These are phyloP conservation scores for Eupithecia dodoneata DNA, from an alignment of 2,888 invertebrate genomes.

Conservation along the genomic window DNA sequence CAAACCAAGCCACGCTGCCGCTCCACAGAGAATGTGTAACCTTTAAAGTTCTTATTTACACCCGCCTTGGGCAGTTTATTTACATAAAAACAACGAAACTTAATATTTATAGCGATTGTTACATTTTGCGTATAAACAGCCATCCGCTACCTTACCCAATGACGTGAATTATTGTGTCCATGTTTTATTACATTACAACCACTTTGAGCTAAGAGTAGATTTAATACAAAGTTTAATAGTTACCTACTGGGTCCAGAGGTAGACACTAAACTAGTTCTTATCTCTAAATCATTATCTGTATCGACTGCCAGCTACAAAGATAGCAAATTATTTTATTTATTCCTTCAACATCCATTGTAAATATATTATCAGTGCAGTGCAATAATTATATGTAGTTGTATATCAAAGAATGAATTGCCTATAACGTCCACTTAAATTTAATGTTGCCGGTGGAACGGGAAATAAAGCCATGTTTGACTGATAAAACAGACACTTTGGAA, in stretches of 20 bases:
- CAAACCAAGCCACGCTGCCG: conserved; percentile 45
- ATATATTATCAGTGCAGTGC: conserved; percentile 44
- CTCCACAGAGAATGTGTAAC: conserved; percentile 66
- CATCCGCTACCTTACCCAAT: conserved; percentile 25
- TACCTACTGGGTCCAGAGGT: not conserved
- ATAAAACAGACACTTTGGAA: conserved; percentile 34
- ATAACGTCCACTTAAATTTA: conserved; percentile 49
- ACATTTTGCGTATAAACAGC: conserved; percentile 32
- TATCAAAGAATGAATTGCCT: conserved; percentile 44
- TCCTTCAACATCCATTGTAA: conserved; percentile 43
- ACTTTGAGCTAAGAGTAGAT: conserved; percentile 1
- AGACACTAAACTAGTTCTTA: conserved; percentile 10
- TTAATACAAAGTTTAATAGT: conserved; percentile 3
- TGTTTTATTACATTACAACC: conserved; percentile 12
- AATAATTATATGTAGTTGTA: conserved; percentile 46
- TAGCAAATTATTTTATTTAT: conserved; percentile 31
- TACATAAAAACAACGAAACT: conserved; percentile 37
- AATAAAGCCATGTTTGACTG: conserved; percentile 43
- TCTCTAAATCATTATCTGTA: conserved; percentile 31
- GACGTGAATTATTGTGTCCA: conserved; percentile 24
- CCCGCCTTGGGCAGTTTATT: conserved; percentile 38
- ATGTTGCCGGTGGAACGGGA: conserved; percentile 49
- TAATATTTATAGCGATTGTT: conserved; percentile 35
- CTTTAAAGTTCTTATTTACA: conserved; percentile 54
- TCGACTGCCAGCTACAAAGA: conserved; percentile 30